Evolutionary conservation across 1,140 invertebrate species (phyloP), one percentile per base, ranked within the genome.

Genomic region (Latrodectus geometricus): DNA sequence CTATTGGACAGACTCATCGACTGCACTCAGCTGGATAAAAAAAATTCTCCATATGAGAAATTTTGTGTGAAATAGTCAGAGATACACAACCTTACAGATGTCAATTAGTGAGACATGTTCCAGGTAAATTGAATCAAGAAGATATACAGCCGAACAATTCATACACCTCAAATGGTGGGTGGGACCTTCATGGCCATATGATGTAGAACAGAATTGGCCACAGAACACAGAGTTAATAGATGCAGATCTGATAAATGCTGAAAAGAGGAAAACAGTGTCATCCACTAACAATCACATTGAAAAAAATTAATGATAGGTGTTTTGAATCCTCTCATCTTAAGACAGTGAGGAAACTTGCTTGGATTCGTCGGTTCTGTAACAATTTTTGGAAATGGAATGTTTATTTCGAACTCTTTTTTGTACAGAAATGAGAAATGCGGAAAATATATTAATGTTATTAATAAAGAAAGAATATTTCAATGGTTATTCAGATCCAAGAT

Each of bases 1-100:
- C 54, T 69, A 69, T 69, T 69, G 66, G 66, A n/a, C 66, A 8
- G 66, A 74, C 35, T 74, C 72, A 17, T 48, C 49, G 8, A 74
- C 72, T 11, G 72, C 72, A 9, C 49, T 74, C 7, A 12, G n/a
- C 14, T 74, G 72, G 72, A 74, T 74, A 35, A 56, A 56, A 56
- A 56, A 56, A 56, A 9, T 56, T 56, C 54, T 56, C 54, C 54
- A 56, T 56, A 14, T 56, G 8, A 14, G 54, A 56, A 56, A 14
- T 56, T 8, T 8, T 9, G 54, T 56, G 54, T 9, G 14, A 56
- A 56, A 56, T 56, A 14, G 14, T 8, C 14, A 50, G 23, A 74
- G 49, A 74, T 74, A 48, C 72, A 21, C 14, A 17, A 8, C 9
- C 12, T 74, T 21, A 48, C 72, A 12, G 23, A 35, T 50, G 23